Percentiles rank a stretch among this genome's conserved stretches.
These are phyloP conservation scores for Sisyra nigra DNA, from an alignment of 2,888 invertebrate genomes.

Conservation along the genomic window DNA sequence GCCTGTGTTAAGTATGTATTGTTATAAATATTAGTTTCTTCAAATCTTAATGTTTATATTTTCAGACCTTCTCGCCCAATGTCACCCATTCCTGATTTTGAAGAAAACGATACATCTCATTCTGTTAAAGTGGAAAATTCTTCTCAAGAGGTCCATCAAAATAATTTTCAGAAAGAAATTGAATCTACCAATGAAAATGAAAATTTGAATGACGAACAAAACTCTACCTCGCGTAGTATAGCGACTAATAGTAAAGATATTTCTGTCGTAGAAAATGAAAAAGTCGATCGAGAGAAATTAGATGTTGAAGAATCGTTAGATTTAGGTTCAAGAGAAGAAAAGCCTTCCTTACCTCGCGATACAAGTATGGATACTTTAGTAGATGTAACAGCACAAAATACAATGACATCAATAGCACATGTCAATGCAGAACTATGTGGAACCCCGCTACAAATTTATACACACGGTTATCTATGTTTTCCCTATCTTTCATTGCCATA, in stretches of 20 bases:
- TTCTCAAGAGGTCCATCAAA: not conserved
- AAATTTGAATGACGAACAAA: not conserved
- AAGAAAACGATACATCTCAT: conserved; percentile 21
- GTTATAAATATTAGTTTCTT: conserved; percentile 3
- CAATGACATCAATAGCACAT: conserved; percentile 43
- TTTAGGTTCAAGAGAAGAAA: conserved; percentile 14
- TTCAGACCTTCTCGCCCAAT: conserved; percentile 48
- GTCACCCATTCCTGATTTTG: conserved; percentile 55
- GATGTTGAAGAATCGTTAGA: conserved; percentile 7
- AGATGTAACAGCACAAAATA: conserved; percentile 37
- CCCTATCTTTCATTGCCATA: conserved; percentile 93
- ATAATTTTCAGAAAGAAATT: not conserved
- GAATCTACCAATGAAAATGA: not conserved
- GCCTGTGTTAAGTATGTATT: conserved; percentile 57
- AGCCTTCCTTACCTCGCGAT: conserved; percentile 47
- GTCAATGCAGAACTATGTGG: conserved; percentile 62
- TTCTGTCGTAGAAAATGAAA: conserved; percentile 5
- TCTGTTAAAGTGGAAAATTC: not conserved
- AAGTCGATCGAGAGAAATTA: conserved; percentile 7
- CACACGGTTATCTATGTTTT: conserved; percentile 83
- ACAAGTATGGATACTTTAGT: conserved; percentile 47
- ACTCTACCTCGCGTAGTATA: no score
- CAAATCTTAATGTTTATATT: conserved; percentile 6
- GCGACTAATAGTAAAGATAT: no score
- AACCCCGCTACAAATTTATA: conserved; percentile 74